A percentile compares a stretch with the other conserved stretches of the same genome.
phyloP scores from a whole-genome alignment of 2,113 vertebrate species.

The Abramis brama region DNA sequence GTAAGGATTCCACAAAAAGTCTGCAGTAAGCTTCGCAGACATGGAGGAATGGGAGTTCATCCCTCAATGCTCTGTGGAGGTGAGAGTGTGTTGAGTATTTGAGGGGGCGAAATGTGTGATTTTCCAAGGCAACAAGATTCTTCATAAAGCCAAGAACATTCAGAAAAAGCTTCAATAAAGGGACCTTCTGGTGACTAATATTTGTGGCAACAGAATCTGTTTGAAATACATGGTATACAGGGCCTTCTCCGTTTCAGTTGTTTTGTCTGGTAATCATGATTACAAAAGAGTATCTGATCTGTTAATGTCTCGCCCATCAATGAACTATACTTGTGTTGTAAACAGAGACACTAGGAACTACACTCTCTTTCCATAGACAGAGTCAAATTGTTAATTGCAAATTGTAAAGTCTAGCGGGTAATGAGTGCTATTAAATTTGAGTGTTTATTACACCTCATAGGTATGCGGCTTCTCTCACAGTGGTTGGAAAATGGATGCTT shows the following conservation, averaged over 20 bases:
- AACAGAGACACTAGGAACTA: too few species aligned
- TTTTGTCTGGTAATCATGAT: background rate
- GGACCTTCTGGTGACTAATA: background rate
- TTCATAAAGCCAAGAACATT: slow-evolving; percentile 70
- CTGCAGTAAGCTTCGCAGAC: slow-evolving; percentile 68
- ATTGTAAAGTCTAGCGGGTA: slow-evolving; percentile 12
- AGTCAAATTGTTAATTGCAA: slow-evolving; percentile 10
- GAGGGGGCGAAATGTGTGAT: slow-evolving; percentile 53
- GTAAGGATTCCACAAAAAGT: slow-evolving; percentile 71
- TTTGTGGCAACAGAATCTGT: background rate
- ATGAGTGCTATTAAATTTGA: background rate
- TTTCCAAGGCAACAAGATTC: slow-evolving; percentile 68
- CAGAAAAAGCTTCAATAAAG: background rate
- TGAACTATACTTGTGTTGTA: background rate
- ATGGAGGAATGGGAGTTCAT: slow-evolving; percentile 59
- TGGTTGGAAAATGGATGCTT: slow-evolving; percentile 1
- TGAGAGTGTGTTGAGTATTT: background rate
- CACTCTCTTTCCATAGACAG: background rate
- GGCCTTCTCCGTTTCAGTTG: background rate
- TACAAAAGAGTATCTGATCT: background rate
- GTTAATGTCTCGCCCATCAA: slow-evolving; percentile 47
- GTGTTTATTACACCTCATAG: slow-evolving; percentile 8
- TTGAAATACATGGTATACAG: background rate
- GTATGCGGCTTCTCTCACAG: background rate
- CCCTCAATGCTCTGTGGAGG: slow-evolving; percentile 9